phyloP scores from a whole-genome alignment of 2,797 vertebrate genomes.

The Galaxias olidus region DNA sequence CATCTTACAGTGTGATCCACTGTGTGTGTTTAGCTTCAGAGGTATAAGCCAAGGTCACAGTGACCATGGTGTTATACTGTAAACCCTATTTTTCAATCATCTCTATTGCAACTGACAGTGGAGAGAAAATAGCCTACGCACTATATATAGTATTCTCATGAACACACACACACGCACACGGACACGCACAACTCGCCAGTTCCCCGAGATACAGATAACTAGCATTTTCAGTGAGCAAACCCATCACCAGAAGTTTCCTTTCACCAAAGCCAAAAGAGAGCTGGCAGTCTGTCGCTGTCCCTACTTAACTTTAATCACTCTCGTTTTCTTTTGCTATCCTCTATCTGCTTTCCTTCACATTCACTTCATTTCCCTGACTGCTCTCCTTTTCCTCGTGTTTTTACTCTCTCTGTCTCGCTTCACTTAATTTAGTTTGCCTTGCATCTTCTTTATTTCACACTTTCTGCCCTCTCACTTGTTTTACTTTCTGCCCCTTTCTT shows the following conservation, averaged over 20 bases:
- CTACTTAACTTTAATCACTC: slow-evolving; percentile 5
- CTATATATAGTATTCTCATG: slow-evolving; percentile 49
- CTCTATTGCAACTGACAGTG: slow-evolving; percentile 68
- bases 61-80: slow-evolving; percentile 53
- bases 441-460: not conserved
- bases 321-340: not conserved
- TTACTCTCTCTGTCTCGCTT: slow-evolving; percentile 1
- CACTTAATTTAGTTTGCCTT: slow-evolving; percentile 14
- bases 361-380: not conserved
- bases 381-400: not conserved
- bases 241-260: not conserved
- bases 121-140: slow-evolving; percentile 63
- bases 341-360: not conserved
- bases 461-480: slow-evolving; percentile 14
- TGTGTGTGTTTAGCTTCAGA: not conserved
- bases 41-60: slow-evolving; percentile 69
- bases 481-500: slow-evolving; percentile 13
- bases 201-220: not conserved
- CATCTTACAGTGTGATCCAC: not conserved
- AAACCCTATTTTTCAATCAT: slow-evolving; percentile 51
- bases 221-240: not conserved
- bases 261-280: not conserved
- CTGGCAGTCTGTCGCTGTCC: not conserved
- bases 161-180: not conserved
- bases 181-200: not conserved